Conservation (phyloP, 1,140 invertebrate species). For the Calliphora vicina region DNA sequence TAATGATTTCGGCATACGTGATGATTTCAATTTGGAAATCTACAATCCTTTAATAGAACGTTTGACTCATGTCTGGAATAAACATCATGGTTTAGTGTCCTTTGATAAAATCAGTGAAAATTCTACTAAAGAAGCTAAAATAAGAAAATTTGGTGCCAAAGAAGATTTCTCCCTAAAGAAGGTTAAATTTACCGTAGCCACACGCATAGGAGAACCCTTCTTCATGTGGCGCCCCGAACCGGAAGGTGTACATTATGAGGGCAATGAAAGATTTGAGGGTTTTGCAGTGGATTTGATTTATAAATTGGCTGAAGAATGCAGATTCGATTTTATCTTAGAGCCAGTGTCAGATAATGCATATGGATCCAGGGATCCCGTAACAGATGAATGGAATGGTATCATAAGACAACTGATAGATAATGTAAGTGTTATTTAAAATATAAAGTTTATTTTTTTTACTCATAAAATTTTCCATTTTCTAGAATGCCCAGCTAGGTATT, state of each 20-base stretch:
- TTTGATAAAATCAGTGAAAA: constrained; percentile 49
- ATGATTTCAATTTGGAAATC: constrained; percentile 79
- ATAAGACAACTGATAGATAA: constrained; percentile 81
- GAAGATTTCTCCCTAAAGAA: constrained; percentile 54
- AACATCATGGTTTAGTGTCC: constrained; percentile 46
- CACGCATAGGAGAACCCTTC: constrained; percentile 55
- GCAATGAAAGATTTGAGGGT: constrained; percentile 73
- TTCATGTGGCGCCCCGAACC: constrained; percentile 55
- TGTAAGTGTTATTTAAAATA: constrained; percentile 47
- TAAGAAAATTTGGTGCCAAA: constrained; percentile 43
- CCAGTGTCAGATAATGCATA: constrained; percentile 75
- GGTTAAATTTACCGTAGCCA: constrained; percentile 51
- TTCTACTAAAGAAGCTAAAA: constrained; percentile 46
- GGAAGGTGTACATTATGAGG: constrained; percentile 56
- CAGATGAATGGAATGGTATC: constrained; percentile 85
- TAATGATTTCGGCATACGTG: constrained; percentile 74
- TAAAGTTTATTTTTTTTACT: not conserved
- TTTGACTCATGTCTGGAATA: constrained; percentile 56
- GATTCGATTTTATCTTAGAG: constrained; percentile 79
- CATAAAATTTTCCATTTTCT: not conserved
- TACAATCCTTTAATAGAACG: constrained; percentile 64
- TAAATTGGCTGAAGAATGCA: constrained; percentile 71
- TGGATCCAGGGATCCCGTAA: constrained; percentile 73
- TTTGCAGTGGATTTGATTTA: constrained; percentile 80
- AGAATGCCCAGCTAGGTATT: constrained; percentile 89